Evolutionary conservation across 2,888 invertebrate genomes (phyloP).

Genomic region (Sepiola atlantica): DNA sequence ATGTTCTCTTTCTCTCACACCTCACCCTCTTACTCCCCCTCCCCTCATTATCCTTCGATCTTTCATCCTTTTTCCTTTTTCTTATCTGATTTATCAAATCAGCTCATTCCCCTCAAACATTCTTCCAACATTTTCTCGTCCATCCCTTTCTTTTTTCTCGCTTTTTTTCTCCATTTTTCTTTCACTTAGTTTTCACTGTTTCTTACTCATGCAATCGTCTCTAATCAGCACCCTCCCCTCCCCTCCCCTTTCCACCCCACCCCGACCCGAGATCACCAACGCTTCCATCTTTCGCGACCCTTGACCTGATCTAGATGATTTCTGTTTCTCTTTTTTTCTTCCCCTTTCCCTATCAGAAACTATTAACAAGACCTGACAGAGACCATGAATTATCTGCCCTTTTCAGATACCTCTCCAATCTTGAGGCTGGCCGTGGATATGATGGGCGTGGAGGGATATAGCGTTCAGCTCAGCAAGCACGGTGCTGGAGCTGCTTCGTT

Average conservation of each 20-base stretch:
- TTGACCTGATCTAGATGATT: neutral
- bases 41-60: neutral
- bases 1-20: too few species aligned
- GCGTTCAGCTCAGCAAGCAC: neutral
- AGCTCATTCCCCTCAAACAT: neutral
- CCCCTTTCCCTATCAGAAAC: neutral
- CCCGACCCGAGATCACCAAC: neutral
- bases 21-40: neutral
- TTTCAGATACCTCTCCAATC: neutral
- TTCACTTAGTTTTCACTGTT: neutral
- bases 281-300: neutral
- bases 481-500: too few species aligned
- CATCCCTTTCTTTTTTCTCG: neutral
- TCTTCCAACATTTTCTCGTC: neutral
- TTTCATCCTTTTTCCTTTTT: neutral
- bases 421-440: neutral
- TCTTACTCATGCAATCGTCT: neutral
- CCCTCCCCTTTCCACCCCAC: neutral
- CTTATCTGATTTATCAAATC: neutral
- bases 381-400: conserved; percentile 32
- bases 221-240: neutral
- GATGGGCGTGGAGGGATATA: neutral
- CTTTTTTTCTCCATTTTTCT: neutral
- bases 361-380: conserved; percentile 2
- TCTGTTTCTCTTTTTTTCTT: neutral